A percentile compares a stretch with the other conserved stretches of the same genome.
phyloP scores from a whole-genome alignment of 92 coral and sea anemone genomes.

The Epizoanthus fatuus region DNA sequence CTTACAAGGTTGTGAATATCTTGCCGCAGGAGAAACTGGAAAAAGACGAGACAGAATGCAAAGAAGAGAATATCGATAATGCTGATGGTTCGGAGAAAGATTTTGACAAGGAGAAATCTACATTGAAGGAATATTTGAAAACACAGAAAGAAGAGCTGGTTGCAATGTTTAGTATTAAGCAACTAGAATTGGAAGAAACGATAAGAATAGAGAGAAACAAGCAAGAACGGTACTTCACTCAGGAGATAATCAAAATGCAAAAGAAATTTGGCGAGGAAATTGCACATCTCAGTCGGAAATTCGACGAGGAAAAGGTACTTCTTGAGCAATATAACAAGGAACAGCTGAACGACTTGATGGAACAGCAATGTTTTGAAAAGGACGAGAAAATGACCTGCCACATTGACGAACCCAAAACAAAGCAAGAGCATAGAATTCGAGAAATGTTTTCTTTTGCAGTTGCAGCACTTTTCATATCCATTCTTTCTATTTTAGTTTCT shows the following conservation, averaged over 20 bases:
- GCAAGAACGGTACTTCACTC: slow-evolving; percentile 21
- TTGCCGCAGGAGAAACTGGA: slow-evolving; percentile 3
- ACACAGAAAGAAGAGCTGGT: not conserved
- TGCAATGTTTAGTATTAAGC: not conserved
- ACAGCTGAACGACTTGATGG: slow-evolving; percentile 22
- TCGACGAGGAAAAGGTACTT: slow-evolving; percentile 15
- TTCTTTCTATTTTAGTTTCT: slow-evolving; percentile 32
- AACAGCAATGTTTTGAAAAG: slow-evolving; percentile 38
- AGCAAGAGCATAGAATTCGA: slow-evolving; percentile 16
- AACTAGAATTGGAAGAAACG: slow-evolving; percentile 30
- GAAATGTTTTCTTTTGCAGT: slow-evolving; percentile 38
- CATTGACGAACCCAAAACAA: slow-evolving; percentile 20
- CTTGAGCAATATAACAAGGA: slow-evolving; percentile 19
- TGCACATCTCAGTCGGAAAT: slow-evolving; percentile 16
- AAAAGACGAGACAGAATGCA: not conserved
- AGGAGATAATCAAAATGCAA: slow-evolving; percentile 30
- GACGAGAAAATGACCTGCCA: slow-evolving; percentile 39
- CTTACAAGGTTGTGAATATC: slow-evolving; percentile 11
- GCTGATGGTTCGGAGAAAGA: not conserved
- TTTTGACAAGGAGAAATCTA: not conserved
- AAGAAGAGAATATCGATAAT: not conserved
- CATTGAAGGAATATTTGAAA: not conserved
- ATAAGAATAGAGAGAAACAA: slow-evolving; percentile 3
- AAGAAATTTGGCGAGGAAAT: slow-evolving; percentile 29
- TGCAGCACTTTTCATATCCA: slow-evolving; percentile 30